Evolutionary conservation across 1,140 invertebrate species (phyloP).

Genomic region (Magallana ariakensis): DNA sequence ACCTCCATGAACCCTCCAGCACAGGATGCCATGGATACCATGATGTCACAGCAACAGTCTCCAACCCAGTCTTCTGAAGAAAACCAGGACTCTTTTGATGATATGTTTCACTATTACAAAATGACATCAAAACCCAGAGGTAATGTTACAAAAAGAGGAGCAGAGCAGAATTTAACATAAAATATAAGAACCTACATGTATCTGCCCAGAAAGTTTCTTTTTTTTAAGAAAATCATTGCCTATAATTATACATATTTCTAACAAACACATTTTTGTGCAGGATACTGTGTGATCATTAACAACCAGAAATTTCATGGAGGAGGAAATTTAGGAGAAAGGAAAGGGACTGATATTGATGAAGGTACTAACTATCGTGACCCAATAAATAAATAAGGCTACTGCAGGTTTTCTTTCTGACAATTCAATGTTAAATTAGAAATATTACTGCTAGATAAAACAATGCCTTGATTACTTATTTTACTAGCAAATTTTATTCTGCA

Average conservation of each 20-base stretch:
- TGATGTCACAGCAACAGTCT: not conserved
- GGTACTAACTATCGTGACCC: conserved; percentile 23
- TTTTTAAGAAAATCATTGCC: too few species aligned
- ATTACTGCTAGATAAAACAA: too few species aligned
- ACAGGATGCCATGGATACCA: conserved; percentile 29
- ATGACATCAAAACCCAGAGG: conserved; percentile 2
- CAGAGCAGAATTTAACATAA: too few species aligned
- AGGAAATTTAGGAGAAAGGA: conserved; percentile 51
- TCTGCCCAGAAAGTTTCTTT: too few species aligned
- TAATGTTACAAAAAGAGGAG: too few species aligned
- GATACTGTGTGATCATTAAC: conserved; percentile 65
- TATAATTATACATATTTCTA: too few species aligned
- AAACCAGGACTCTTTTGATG: not conserved
- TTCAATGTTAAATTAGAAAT: too few species aligned
- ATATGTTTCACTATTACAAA: not conserved
- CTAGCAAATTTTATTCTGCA: too few species aligned
- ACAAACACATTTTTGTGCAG: conserved; percentile 46
- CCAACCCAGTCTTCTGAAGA: not conserved
- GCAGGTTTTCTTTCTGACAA: too few species aligned
- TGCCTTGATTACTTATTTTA: too few species aligned
- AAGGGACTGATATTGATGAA: conserved; percentile 60
- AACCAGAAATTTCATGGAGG: conserved; percentile 58
- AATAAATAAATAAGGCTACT: too few species aligned
- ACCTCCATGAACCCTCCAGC: conserved; percentile 14
- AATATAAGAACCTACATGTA: too few species aligned